Evolutionary conservation across 2,888 invertebrate species (phyloP).

Genomic region (Drosophila mayaguana): DNA sequence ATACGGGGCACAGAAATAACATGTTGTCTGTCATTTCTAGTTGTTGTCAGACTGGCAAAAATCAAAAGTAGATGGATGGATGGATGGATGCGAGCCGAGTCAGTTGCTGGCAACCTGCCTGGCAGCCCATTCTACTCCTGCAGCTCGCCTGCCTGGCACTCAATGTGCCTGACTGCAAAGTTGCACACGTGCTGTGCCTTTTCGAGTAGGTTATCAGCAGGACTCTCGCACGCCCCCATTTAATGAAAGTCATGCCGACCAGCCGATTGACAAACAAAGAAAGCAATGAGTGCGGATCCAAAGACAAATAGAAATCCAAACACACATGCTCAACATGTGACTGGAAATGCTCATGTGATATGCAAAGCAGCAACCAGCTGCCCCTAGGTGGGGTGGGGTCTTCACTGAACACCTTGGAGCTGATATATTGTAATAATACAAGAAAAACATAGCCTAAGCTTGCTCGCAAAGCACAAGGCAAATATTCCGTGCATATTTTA

Average conservation of each 20-base stretch:
- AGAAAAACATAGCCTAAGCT: too few relatives aligned
- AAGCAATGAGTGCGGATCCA: slow-evolving; percentile 18
- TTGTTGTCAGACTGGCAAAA: slow-evolving; percentile 28
- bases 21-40: slow-evolving; percentile 61
- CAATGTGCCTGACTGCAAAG: slow-evolving; percentile 21
- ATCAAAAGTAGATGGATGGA: slow-evolving; percentile 48
- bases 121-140: neutral
- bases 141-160: slow-evolving; percentile 13
- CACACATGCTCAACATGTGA: slow-evolving; percentile 38
- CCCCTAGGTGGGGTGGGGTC: too few relatives aligned
- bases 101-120: slow-evolving; percentile 17
- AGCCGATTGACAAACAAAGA: slow-evolving; percentile 36
- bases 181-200: slow-evolving; percentile 41
- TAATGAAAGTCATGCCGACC: slow-evolving; percentile 47
- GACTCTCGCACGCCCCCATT: neutral
- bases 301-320: slow-evolving; percentile 34
- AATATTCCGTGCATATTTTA: too few relatives aligned
- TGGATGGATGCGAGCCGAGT: slow-evolving; percentile 34
- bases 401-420: slow-evolving; percentile 14
- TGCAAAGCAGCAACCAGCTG: slow-evolving; percentile 29
- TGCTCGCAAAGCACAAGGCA: too few relatives aligned
- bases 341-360: slow-evolving; percentile 38
- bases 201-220: slow-evolving; percentile 17
- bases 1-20: slow-evolving; percentile 44
- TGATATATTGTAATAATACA: too few relatives aligned